Conservation (phyloP, 2,888 invertebrate species). For the Trypoxylon attenuatum region DNA sequence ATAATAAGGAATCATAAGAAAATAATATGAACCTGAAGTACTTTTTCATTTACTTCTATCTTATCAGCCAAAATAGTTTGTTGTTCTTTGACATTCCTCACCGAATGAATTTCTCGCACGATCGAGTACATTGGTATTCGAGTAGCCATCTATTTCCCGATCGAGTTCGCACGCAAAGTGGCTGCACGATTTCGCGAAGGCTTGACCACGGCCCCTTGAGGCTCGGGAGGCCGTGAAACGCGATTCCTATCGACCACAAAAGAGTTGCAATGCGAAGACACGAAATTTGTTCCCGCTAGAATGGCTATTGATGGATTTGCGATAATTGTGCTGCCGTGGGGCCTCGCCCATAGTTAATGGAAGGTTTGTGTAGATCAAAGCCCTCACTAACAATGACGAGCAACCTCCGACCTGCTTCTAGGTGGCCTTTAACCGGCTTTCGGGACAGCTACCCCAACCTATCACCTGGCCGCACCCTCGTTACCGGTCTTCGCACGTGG, state of each 20-base stretch:
- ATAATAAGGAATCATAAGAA: too few species aligned
- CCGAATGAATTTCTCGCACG: too few species aligned
- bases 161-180: neutral
- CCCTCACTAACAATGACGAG: slow-evolving; percentile 44
- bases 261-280: too few species aligned
- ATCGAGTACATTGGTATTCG: too few species aligned
- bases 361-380: slow-evolving; percentile 50
- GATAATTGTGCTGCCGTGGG: slow-evolving; percentile 40
- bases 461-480: slow-evolving; percentile 12
- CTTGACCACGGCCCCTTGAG: neutral
- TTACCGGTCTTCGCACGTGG: too few species aligned
- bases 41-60: too few species aligned
- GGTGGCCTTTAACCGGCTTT: slow-evolving; percentile 46
- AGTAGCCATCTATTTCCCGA: neutral
- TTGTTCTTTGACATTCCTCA: too few species aligned
- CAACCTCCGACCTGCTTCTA: slow-evolving; percentile 22
- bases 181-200: neutral
- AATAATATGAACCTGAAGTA: too few species aligned
- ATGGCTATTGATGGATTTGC: slow-evolving; percentile 10
- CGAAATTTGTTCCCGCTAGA: too few species aligned
- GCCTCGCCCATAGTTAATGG: slow-evolving; percentile 18
- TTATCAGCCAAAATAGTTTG: too few species aligned
- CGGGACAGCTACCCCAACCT: slow-evolving; percentile 22
- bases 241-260: too few species aligned
- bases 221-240: neutral